phyloP scores from a whole-genome alignment of 2,888 invertebrate genomes.

The Ditylenchus weischeri region DNA sequence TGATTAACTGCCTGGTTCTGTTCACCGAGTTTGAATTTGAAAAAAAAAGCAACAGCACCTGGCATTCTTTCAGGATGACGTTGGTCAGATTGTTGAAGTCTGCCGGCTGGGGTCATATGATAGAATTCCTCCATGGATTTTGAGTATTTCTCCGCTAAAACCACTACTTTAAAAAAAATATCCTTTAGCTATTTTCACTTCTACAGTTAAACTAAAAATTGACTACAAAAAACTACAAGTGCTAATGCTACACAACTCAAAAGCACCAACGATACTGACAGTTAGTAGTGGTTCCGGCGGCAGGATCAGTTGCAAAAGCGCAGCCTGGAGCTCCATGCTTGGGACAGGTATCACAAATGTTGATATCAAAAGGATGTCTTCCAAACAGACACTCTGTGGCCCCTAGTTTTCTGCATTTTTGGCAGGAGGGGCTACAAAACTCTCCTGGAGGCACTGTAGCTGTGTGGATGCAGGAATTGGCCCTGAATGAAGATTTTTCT shows the following conservation, averaged over 20 bases:
- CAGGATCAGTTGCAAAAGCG: slow-evolving; percentile 13
- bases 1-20: no score
- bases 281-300: background rate
- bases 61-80: slow-evolving; percentile 62
- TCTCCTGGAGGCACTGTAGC: slow-evolving; percentile 27
- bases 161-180: background rate
- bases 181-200: background rate
- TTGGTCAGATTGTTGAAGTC: slow-evolving; percentile 40
- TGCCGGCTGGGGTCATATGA: slow-evolving; percentile 75
- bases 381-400: slow-evolving; percentile 37
- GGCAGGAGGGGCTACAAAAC: slow-evolving; percentile 34
- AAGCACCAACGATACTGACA: background rate
- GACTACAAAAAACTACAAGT: background rate
- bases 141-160: slow-evolving; percentile 60
- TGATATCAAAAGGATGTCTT: slow-evolving; percentile 22
- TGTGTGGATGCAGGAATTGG: slow-evolving; percentile 22
- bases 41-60: slow-evolving; percentile 45
- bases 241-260: no score
- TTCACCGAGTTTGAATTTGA: background rate
- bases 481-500: slow-evolving; percentile 7
- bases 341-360: slow-evolving; percentile 31
- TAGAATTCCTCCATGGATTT: slow-evolving; percentile 74
- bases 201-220: background rate
- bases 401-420: slow-evolving; percentile 37
- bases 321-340: slow-evolving; percentile 30